Conservation (phyloP, 2,888 invertebrate species). For the Tetropium fuscum region DNA sequence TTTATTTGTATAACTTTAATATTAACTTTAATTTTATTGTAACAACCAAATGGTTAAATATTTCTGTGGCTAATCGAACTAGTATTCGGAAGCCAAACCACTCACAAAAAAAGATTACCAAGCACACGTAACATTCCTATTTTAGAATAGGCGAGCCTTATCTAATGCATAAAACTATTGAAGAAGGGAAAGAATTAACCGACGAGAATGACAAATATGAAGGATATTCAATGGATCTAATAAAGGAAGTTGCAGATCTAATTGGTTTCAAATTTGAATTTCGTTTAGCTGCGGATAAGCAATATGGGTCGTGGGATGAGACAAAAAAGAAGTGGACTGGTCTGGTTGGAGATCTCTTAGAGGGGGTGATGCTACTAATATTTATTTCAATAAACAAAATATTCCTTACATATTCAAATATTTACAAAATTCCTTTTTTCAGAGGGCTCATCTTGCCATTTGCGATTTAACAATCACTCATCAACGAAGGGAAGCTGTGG, state of each 20-base stretch:
- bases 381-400: background rate
- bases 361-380: no score
- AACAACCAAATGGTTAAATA: no score
- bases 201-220: conserved; percentile 86
- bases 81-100: no score
- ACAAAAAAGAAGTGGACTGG: conserved; percentile 83
- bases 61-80: no score
- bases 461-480: conserved; percentile 97
- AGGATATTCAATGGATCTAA: conserved; percentile 93
- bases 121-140: background rate
- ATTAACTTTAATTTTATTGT: background rate
- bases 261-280: conserved; percentile 64
- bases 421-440: conserved; percentile 53
- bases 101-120: background rate
- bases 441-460: conserved; percentile 95
- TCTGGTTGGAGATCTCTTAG: conserved; percentile 79
- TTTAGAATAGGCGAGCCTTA: conserved; percentile 80
- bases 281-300: conserved; percentile 75
- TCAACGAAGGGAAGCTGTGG: conserved; percentile 86
- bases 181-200: conserved; percentile 70
- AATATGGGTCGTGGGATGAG: conserved; percentile 77
- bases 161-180: conserved; percentile 70
- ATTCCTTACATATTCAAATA: background rate
- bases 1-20: no score
- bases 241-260: conserved; percentile 63